These are phyloP conservation scores for Drosophila paulistorum DNA, from an alignment of 1,140 invertebrate genomes.

Conservation along the genomic window DNA sequence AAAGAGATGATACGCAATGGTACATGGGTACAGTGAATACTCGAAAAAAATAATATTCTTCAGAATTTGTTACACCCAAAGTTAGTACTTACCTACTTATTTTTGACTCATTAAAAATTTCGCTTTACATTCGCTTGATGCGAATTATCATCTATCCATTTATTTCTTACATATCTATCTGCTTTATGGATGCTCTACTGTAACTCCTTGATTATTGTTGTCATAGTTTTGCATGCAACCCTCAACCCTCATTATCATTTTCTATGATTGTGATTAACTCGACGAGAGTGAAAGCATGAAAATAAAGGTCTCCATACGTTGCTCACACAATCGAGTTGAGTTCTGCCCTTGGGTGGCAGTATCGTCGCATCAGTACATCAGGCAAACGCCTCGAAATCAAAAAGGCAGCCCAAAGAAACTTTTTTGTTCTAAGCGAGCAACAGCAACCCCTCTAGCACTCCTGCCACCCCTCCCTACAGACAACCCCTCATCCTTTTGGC, in stretches of 20 bases:
- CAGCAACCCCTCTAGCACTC: constrained; percentile 35
- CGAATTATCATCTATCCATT: too few species aligned
- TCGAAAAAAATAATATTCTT: too few species aligned
- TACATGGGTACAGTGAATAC: constrained; percentile 13
- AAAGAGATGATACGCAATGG: constrained; percentile 47
- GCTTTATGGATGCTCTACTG: constrained; percentile 1
- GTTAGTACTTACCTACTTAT: too few species aligned
- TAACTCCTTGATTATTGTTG: constrained; percentile 34
- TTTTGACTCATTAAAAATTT: too few species aligned
- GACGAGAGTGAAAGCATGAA: constrained; percentile 69
- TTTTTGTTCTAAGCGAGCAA: too few species aligned
- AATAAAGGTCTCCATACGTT: constrained; percentile 42
- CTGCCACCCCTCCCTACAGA: background rate
- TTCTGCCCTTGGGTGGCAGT: constrained; percentile 68
- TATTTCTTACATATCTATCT: background rate
- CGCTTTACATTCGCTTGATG: too few species aligned
- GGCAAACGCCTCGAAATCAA: constrained; percentile 82
- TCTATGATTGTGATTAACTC: constrained; percentile 71
- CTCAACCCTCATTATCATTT: constrained; percentile 72
- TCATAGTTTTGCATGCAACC: constrained; percentile 64
- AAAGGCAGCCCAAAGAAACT: constrained; percentile 62
- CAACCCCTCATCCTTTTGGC: background rate
- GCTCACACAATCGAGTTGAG: constrained; percentile 27
- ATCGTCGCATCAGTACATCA: constrained; percentile 73
- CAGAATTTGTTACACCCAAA: too few species aligned